A percentile compares a stretch with the other conserved stretches of the same genome.
These are phyloP conservation scores for Mactra quadrangularis DNA, from an alignment of 1,140 invertebrate species.

Conservation along the genomic window DNA sequence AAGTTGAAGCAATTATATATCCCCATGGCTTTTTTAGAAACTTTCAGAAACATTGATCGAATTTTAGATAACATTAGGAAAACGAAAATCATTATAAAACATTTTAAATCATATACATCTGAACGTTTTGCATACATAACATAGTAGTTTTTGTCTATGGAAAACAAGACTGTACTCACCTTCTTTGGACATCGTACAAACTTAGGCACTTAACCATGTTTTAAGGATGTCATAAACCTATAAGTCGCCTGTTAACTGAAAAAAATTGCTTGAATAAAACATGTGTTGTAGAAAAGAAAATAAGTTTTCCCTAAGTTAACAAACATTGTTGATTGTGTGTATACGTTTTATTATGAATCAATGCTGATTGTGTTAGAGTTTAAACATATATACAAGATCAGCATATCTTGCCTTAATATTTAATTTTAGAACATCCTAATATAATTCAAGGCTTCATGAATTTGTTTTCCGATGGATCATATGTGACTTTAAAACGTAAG, in stretches of 20 bases:
- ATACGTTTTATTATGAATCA: neutral
- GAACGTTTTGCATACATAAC: too few relatives aligned
- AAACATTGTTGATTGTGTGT: neutral
- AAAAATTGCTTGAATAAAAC: neutral
- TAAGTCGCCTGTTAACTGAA: constrained; percentile 40
- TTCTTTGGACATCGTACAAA: neutral
- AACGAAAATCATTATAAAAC: too few relatives aligned
- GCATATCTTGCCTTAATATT: neutral
- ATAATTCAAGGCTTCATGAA: too few relatives aligned
- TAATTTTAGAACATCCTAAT: neutral
- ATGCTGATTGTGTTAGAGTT: neutral
- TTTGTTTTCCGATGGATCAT: too few relatives aligned
- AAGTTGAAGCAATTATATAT: too few relatives aligned
- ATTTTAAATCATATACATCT: too few relatives aligned
- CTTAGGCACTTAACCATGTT: constrained; percentile 12
- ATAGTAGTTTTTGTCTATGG: too few relatives aligned
- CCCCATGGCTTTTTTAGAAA: too few relatives aligned
- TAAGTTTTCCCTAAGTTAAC: neutral
- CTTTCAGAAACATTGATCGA: too few relatives aligned
- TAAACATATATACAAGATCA: neutral
- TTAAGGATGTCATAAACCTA: constrained; percentile 47
- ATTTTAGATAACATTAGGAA: too few relatives aligned
- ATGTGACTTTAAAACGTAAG: too few relatives aligned
- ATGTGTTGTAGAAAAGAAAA: neutral
- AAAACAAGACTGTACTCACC: too few relatives aligned